These are phyloP conservation scores for Cryptoblepharus egeriae DNA, from an alignment of 2,797 vertebrate species.

Conservation along the genomic window DNA sequence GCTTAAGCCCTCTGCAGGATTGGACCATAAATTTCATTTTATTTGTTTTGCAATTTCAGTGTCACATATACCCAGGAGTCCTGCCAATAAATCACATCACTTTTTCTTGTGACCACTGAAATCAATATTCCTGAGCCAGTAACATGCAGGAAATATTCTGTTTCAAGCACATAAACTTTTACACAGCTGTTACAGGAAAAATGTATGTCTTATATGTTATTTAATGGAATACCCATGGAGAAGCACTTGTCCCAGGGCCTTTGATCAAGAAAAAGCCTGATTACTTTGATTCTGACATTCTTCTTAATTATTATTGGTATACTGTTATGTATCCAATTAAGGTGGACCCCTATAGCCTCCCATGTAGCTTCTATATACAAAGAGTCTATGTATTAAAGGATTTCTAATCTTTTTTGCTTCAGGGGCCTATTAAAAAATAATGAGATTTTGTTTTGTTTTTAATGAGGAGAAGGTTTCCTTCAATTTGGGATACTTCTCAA, in stretches of 20 bases:
- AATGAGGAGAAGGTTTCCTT: constrained; percentile 9
- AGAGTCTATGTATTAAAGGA: background rate
- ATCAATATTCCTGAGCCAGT: constrained; percentile 1
- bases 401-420: constrained; percentile 5
- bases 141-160: background rate
- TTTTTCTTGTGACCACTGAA: background rate
- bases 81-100: background rate
- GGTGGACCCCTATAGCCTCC: constrained; percentile 10
- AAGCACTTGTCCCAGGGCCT: background rate
- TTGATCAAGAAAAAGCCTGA: constrained; percentile 20
- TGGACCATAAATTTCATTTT: background rate
- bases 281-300: constrained; percentile 36
- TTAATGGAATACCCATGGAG: constrained; percentile 5
- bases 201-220: constrained; percentile 19
- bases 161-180: constrained; percentile 26
- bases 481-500: background rate
- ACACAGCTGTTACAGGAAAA: constrained; percentile 17
- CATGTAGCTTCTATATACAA: constrained; percentile 2
- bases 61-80: background rate
- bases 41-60: constrained; percentile 10
- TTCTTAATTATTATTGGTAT: constrained; percentile 49
- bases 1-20: too few relatives aligned
- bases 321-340: constrained; percentile 35
- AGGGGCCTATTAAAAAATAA: constrained; percentile 29
- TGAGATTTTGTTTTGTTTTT: constrained; percentile 9